Evolutionary conservation across 2,888 invertebrate genomes (phyloP), one percentile per base, ranked within the genome.

Genomic region (Cyaniris semiargus): DNA sequence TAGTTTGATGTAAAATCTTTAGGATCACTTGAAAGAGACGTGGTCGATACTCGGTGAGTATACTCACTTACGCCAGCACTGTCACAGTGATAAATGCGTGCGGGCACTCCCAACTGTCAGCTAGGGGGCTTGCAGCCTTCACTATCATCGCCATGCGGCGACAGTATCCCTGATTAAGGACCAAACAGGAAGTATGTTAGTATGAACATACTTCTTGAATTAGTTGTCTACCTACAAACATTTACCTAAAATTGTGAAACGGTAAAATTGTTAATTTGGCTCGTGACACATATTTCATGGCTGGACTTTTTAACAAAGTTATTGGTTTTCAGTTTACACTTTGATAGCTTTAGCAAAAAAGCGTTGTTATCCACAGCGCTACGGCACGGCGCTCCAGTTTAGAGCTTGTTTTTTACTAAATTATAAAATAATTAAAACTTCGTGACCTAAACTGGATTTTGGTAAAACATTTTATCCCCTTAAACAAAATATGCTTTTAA

Each of bases 121-220:
- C 3, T 44, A 10, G 44, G 34, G 6, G 0, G 44, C 44, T 44
- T 38, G 10, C 8, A 38, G 38, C 44, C 44, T 44, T 7, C 10
- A 44, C 10, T 1, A 44, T 0, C 10, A 3, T 44, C 3, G 3
- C 44, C 1, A 44, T 44, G 44, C 10, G 44, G 44, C 10, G 10
- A 44, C 44, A 44, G 53, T 53, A 53, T 53, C 4, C 5, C 18
- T 53, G 4, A 4, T 3, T 53, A 15, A 53, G 5, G 8, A 44
- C 44, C 8, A 44, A 44, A 44, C 2, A 13, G 90, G 96, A 98
- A 85, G 97, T 98, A 91, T 98, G 98, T 98, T 94, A 98, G 98
- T 97, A 53, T 53, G 18, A 13, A 34, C 34, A 34, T n/a, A n/a
- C n/a, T n/a, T n/a, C n/a, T 34, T 34, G 34, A 38, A 38, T 8